A percentile compares a stretch with the other conserved stretches of the same genome.
Evolutionary conservation across 2,113 vertebrate genomes (phyloP).

Genomic region (Zingel zingel): DNA sequence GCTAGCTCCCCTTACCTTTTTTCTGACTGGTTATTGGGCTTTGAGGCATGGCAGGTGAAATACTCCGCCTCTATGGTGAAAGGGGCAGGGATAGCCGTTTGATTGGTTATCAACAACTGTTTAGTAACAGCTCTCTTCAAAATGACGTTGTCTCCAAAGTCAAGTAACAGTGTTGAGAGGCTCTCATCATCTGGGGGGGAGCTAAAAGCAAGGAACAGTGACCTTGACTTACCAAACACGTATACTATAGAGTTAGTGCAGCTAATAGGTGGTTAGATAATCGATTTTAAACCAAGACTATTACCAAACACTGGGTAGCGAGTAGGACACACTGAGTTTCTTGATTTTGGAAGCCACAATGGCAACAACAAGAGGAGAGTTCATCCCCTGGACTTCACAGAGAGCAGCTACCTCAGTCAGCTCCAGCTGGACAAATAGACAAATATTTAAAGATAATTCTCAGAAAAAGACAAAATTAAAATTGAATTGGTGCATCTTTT

Average conservation of each 20-base stretch:
- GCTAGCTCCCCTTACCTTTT: slow-evolving; percentile 59
- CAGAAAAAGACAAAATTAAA: neutral
- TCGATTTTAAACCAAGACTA: neutral
- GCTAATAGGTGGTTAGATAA: neutral
- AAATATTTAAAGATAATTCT: neutral
- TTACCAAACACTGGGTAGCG: slow-evolving; percentile 63
- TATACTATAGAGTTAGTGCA: neutral
- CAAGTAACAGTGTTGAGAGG: slow-evolving; percentile 74
- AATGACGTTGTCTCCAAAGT: slow-evolving; percentile 87
- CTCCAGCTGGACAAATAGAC: slow-evolving; percentile 82
- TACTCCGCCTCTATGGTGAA: slow-evolving; percentile 88
- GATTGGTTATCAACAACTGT: slow-evolving; percentile 89
- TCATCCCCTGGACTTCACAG: slow-evolving; percentile 89
- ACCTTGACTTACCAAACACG: neutral
- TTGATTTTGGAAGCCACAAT: slow-evolving; percentile 84
- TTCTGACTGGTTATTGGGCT: slow-evolving; percentile 36
- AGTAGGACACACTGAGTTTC: slow-evolving; percentile 86
- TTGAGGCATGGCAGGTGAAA: slow-evolving; percentile 80
- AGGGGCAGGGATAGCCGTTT: slow-evolving; percentile 83
- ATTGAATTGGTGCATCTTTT: neutral
- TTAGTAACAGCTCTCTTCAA: slow-evolving; percentile 77
- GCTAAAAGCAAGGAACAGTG: slow-evolving; percentile 56
- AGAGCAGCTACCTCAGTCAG: slow-evolving; percentile 84
- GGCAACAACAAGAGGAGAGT: slow-evolving; percentile 85
- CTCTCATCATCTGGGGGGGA: slow-evolving; percentile 29